phyloP scores from a whole-genome alignment of 92 coral and sea anemone species.

The Montipora capitata region DNA sequence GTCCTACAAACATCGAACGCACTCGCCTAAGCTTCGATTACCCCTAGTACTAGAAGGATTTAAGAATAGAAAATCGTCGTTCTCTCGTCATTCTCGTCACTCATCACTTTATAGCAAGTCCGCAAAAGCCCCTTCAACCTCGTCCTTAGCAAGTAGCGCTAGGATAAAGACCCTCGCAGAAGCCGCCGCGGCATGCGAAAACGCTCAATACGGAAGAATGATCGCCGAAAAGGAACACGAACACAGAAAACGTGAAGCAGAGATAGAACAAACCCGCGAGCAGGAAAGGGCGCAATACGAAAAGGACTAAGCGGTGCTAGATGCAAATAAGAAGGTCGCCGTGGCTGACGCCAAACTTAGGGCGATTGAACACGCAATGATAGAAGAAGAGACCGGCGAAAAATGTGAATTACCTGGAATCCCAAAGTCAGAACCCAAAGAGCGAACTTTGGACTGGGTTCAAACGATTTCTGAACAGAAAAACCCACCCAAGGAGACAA shows the following conservation, averaged over 20 bases:
- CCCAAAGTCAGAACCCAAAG: background rate
- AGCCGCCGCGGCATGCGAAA: slow-evolving; percentile 13
- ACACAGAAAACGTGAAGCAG: slow-evolving; percentile 6
- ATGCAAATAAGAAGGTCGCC: background rate
- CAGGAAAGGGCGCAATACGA: slow-evolving; percentile 1
- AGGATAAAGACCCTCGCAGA: background rate
- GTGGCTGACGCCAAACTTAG: slow-evolving; percentile 3
- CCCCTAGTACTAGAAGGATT: too few relatives aligned
- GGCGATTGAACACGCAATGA: slow-evolving; percentile 3
- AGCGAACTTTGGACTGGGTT: slow-evolving; percentile 48
- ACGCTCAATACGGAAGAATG: background rate
- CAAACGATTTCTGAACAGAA: slow-evolving; percentile 24
- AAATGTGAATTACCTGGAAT: slow-evolving; percentile 29
- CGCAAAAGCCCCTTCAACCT: background rate
- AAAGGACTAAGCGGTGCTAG: too few relatives aligned
- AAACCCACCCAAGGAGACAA: background rate
- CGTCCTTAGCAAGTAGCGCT: slow-evolving; percentile 1
- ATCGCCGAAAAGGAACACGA: slow-evolving; percentile 23
- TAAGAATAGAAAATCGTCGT: too few relatives aligned
- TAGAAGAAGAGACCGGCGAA: slow-evolving; percentile 19
- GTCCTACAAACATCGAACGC: too few relatives aligned
- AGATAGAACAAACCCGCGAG: slow-evolving; percentile 3
- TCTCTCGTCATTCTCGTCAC: background rate
- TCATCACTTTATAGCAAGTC: background rate
- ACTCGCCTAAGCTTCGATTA: too few relatives aligned